Conservation (phyloP, 2,113 vertebrate genomes). For the Pavo muticus region DNA sequence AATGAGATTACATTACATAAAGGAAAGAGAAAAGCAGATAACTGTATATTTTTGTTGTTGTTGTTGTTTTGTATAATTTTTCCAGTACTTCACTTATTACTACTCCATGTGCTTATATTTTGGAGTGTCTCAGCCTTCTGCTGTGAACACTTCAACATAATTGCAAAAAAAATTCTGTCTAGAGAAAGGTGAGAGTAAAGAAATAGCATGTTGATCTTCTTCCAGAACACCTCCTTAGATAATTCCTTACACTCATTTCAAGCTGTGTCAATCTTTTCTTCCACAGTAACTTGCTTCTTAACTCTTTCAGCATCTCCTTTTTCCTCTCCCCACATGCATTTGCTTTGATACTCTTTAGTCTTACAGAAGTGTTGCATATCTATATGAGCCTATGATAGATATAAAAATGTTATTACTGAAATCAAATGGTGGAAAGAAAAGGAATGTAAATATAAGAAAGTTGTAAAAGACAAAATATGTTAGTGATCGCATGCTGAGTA, state of each 20-base stretch:
- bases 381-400: not conserved
- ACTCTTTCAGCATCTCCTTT: not conserved
- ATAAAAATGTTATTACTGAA: not conserved
- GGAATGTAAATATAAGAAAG: not conserved
- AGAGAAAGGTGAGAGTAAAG: not conserved
- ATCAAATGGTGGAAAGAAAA: not conserved
- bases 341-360: not conserved
- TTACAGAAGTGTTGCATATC: not conserved
- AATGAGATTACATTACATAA: not conserved
- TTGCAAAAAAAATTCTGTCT: not conserved
- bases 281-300: constrained; percentile 16
- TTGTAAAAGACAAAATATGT: not conserved
- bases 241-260: not conserved
- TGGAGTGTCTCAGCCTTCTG: not conserved
- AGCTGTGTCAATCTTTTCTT: not conserved
- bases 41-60: not conserved
- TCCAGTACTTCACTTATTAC: not conserved
- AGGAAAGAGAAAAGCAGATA: not conserved
- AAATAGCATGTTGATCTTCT: not conserved
- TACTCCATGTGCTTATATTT: not conserved
- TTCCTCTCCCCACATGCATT: not conserved
- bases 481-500: not conserved
- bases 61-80: not conserved
- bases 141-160: not conserved
- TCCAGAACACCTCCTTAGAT: not conserved